phyloP scores from a whole-genome alignment of 2,113 vertebrate genomes.

The Microtus richardsoni region DNA sequence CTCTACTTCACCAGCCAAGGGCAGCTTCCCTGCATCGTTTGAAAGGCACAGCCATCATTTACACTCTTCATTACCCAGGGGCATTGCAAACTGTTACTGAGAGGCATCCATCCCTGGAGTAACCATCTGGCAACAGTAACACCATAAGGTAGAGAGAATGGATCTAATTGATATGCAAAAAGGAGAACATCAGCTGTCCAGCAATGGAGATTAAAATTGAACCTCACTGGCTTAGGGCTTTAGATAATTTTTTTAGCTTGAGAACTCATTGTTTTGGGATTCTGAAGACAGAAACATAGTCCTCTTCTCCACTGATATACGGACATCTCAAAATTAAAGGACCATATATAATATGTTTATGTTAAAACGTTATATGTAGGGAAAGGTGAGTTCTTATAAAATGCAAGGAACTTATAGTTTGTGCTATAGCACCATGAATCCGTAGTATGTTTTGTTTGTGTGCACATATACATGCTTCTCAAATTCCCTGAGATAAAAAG shows the following conservation, averaged over 20 bases:
- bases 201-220: slow-evolving; percentile 50
- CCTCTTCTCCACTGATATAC: neutral
- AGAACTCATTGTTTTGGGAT: neutral
- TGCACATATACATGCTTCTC: neutral
- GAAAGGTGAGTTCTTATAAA: slow-evolving; percentile 20
- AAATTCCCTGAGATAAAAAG: neutral
- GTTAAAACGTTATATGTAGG: neutral
- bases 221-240: neutral
- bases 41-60: slow-evolving; percentile 65
- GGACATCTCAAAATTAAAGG: slow-evolving; percentile 26
- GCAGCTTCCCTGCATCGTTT: slow-evolving; percentile 20
- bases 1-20: slow-evolving; percentile 37
- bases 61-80: slow-evolving; percentile 77
- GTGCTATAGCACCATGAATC: neutral
- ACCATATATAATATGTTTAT: slow-evolving; percentile 4
- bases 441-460: neutral
- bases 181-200: slow-evolving; percentile 52
- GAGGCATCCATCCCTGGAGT: slow-evolving; percentile 70
- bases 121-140: slow-evolving; percentile 72
- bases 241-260: slow-evolving; percentile 8
- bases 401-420: neutral
- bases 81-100: slow-evolving; percentile 77
- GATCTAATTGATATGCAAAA: slow-evolving; percentile 67
- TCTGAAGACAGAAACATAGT: slow-evolving; percentile 20
- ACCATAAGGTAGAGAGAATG: slow-evolving; percentile 69